Evolutionary conservation across 1,140 invertebrate species (phyloP), one percentile per base, ranked within the genome.

Genomic region (Saccostrea cuccullata): DNA sequence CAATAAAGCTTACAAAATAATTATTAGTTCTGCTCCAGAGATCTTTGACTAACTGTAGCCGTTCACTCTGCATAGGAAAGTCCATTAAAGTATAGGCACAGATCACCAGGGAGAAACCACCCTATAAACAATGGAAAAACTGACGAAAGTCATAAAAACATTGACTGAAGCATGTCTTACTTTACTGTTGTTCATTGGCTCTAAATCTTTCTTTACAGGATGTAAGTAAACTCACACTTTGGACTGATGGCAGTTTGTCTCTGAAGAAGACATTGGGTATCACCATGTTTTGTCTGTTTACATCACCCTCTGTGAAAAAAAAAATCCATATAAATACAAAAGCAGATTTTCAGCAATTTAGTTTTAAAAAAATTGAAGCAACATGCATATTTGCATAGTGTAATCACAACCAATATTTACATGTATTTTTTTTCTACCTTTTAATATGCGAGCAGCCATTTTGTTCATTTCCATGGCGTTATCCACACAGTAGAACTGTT

Each of bases 1-100:
- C 13, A 77, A 30, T 11, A 77, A 26, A 30, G 15, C 70, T 30
- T 77, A 77, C 70, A 30, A 77, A 77, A 77, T 77, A 77, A 12
- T 30, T 26, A 23, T 77, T 26, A 4, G 70, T 77, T 36, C 70
- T 77, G 8, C 26, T 26, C 70, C 70, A 77, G 26, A 77, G 70
- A 15, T 77, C 70, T 26, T 36, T 77, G 8, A 36, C 30, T 17
- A 77, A 77, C 26, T 77, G 70, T 12, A 77, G 26, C 26, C 70
- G 26, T 12, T 17, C 26, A 23, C 15, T 77, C 30, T 77, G 23
- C 23, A 30, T 36, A 12, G 70, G 70, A 26, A 77, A 77, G 26
- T 77, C 70, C 70, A 77, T 77, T 30, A 77, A 77, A 15, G 70
- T 77, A 36, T 36, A 77, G 70, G 70, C 70, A 77, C 70, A 77